Conservation (phyloP, 2,113 vertebrate genomes). For the Leiothrix lutea region DNA sequence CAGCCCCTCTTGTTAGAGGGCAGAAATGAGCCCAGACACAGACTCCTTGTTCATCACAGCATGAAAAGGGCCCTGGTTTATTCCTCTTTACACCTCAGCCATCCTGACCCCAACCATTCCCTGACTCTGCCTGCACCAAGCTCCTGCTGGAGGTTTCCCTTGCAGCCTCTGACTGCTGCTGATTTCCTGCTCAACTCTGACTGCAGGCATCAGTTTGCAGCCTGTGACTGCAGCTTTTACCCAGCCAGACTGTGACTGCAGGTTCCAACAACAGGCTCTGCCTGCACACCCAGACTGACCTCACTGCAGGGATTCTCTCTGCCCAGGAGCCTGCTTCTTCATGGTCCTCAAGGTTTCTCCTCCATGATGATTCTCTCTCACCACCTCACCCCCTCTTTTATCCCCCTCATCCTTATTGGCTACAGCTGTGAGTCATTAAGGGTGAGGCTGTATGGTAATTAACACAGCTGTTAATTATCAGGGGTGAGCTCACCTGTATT, state of each 20-base stretch:
- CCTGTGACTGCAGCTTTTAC: background rate
- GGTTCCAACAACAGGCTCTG: background rate
- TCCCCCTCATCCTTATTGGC: background rate
- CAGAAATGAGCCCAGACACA: background rate
- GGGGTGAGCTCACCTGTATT: background rate
- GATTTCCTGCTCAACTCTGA: background rate
- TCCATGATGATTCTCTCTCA: background rate
- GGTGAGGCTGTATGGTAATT: background rate
- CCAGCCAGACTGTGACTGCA: background rate
- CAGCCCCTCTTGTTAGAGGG: background rate
- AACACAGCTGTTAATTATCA: background rate
- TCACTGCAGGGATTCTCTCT: background rate
- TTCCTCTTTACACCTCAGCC: background rate
- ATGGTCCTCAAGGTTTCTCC: background rate
- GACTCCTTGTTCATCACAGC: background rate
- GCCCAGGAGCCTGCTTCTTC: background rate
- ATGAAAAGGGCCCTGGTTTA: background rate
- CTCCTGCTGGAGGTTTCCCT: background rate
- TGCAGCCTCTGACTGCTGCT: background rate
- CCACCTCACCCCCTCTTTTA: background rate
- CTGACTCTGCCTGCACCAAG: background rate
- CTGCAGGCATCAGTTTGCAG: background rate
- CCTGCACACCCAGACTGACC: background rate
- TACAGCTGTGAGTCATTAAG: background rate
- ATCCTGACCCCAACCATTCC: background rate